Base-by-base conservation (phyloP, 30 jellyfish, hydroid and myxozoan species). In the Nemopilema nomurai region DNA sequence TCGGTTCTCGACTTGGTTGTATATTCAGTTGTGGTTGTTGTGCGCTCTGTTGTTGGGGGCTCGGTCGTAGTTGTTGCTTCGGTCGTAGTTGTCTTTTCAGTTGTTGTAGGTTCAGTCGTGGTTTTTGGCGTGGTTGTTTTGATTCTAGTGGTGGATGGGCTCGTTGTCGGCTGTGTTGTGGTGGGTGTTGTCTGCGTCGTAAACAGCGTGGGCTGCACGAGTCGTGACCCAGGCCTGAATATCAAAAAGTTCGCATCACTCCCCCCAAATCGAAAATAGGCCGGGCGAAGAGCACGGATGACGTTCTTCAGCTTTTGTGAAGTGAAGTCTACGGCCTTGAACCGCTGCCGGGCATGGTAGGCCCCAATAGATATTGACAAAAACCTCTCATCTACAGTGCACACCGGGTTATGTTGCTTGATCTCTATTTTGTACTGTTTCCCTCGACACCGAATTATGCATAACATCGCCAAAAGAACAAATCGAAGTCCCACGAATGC, bases 251-350 rank as follows among this genome's bases (percentile, higher is more conserved):
- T 90, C 1, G 92, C 83, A 21, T 92, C 96, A 49, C 92, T 91
- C 7, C 97, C 97, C 24, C 97, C 96, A 67, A 91, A 32, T 49
- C 97, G 74, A 4, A 91, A 77, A 65, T 77, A 91, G 0, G 97
- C 96, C 9, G 97, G 97, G 18, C 82, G 74, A n/a, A 91, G 85
- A 22, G 93, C 97, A 8, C 83, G 16, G 51, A 82, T 83, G 23
- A 91, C 89, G 32, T 79, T 85, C 77, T 85, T 91, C 9, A 91
- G 67, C 51, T 83, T 91, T 22, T 52, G 88, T 17, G 96, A 85
- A 1, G 84, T 49, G 49, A 84, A 91, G 28, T 84, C 96, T 9
- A 85, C 17, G 33, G 93, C 84, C 67, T 84, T 63, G 71, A 79
- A 84, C 9, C 86, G 73, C 72, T 90, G 82, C 70, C 87, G 72